Evolutionary conservation across 1,140 invertebrate species (phyloP), one percentile per base, ranked within the genome.

Genomic region (Anastrepha ludens): DNA sequence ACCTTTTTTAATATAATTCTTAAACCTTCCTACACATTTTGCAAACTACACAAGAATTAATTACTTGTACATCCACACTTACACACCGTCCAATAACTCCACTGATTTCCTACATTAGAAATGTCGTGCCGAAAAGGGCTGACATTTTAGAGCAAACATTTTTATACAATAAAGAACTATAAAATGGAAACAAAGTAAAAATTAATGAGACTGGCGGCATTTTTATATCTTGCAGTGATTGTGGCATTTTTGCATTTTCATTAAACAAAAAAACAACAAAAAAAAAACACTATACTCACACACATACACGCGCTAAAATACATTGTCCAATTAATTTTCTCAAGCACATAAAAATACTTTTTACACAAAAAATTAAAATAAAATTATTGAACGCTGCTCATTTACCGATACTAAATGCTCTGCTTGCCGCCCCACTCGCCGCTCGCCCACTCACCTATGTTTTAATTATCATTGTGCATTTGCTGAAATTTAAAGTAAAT

Each of bases 401-500:
- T 81, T 81, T 58, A 55, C 11, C 74, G 47, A 55, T 81, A 81
- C 74, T 81, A 58, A 81, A 81, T 81, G 74, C 47, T 81, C 47
- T 55, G 74, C 74, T 81, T 81, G 74, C 74, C 47, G 74, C n/a
- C 74, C 74, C 67, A 81, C 17, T n/a, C 47, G 74, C 47, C n/a
- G 44, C 74, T 81, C 74, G 74, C 74, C 17, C 47, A n/a, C 47
- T 29, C 74, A 39, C 44, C 9, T 13, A 74, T 74, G 41, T 74
- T 29, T 15, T 74, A 47, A 55, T 55, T 55, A n/a, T 81, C 74
- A 81, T 81, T 81, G 47, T 81, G 74, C 17, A 81, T 55, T 50
- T 81, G 44, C 74, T 81, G n/a, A 55, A 81, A 81, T n/a, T 81
- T 55, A 81, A 81, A 81, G 13, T 55, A 81, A 81, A 81, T 67